Conservation (phyloP, 2,888 invertebrate species). For the Escarpia spicata region DNA sequence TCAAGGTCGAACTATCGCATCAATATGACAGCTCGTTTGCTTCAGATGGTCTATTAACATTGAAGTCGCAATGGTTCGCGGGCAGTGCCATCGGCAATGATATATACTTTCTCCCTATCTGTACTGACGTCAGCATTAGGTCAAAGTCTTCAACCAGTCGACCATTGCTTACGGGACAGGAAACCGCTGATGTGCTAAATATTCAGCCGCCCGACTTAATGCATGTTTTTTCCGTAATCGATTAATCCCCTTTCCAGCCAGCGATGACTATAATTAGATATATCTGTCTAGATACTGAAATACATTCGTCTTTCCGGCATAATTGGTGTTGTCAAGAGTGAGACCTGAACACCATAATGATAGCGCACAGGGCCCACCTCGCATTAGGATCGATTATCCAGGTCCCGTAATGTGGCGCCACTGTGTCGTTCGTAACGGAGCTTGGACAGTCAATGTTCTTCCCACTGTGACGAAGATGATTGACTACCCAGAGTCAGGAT, state of each 20-base stretch:
- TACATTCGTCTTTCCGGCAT: neutral
- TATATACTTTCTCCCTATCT: neutral
- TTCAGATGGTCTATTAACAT: neutral
- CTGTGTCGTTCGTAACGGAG: too few species aligned
- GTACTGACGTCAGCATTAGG: neutral
- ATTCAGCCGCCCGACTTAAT: neutral
- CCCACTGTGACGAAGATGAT: too few species aligned
- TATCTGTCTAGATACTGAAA: neutral
- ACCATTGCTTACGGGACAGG: neutral
- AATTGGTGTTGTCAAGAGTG: slow-evolving; percentile 4
- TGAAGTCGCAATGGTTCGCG: neutral
- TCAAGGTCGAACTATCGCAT: neutral
- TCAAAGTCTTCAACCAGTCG: neutral
- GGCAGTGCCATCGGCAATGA: neutral
- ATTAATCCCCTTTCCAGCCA: neutral
- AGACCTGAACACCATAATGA: neutral
- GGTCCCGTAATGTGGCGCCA: too few species aligned
- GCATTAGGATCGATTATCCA: neutral
- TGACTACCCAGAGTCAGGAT: too few species aligned
- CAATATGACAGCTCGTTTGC: neutral
- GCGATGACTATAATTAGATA: slow-evolving; percentile 16
- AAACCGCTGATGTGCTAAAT: neutral
- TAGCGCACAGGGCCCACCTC: neutral
- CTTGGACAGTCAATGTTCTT: too few species aligned
- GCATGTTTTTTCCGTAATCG: neutral